Percentiles rank a stretch among this genome's conserved stretches.
phyloP scores from a whole-genome alignment of 2,113 vertebrate genomes.

The Sinocyclocheilus grahami region DNA sequence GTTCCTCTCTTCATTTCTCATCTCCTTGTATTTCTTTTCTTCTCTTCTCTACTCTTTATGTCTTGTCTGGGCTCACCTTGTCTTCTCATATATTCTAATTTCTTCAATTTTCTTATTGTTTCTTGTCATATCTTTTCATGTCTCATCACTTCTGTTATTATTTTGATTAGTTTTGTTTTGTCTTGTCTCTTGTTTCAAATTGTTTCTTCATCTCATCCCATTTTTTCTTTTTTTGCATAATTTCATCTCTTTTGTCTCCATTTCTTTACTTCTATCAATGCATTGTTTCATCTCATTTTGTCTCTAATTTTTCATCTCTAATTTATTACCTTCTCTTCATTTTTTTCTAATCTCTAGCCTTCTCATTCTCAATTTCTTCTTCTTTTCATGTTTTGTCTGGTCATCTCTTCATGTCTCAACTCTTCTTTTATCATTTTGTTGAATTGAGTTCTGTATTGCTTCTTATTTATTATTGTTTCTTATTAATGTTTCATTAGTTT shows the following conservation, averaged over 20 bases:
- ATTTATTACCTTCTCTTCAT: background rate
- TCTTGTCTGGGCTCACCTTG: no score
- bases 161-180: background rate
- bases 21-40: slow-evolving; percentile 8
- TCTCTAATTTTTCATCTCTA: background rate
- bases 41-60: background rate
- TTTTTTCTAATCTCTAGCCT: background rate
- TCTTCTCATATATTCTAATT: background rate
- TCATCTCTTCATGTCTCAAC: no score
- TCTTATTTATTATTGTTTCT: no score
- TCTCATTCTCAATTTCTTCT: background rate
- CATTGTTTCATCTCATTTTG: background rate
- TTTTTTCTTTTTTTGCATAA: background rate
- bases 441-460: no score
- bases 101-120: background rate
- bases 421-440: no score
- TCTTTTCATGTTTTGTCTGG: background rate
- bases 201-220: background rate
- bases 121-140: background rate
- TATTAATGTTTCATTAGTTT: no score
- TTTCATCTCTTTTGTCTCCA: background rate
- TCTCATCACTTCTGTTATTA: background rate
- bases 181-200: background rate
- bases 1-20: background rate
- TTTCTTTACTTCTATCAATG: background rate